Conservation (phyloP, 2,113 vertebrate species). For the Otocyon megalotis region DNA sequence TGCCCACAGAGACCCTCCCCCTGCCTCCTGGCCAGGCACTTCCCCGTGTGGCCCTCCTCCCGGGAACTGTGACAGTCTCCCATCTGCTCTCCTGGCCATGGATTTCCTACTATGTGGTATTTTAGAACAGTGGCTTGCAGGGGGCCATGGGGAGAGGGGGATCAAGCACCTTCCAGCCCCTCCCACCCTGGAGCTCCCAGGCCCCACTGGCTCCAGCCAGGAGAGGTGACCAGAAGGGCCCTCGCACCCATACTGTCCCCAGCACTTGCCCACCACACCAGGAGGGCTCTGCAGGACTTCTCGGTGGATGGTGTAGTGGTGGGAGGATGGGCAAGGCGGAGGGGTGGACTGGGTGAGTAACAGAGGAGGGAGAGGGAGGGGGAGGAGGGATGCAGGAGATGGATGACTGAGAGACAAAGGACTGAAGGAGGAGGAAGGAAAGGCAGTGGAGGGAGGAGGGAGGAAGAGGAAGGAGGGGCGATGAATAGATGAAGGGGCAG, state of each 20-base stretch:
- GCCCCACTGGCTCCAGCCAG: background rate
- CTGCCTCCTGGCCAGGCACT: background rate
- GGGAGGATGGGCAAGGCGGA: background rate
- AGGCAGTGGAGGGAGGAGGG: too few species aligned
- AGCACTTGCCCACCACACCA: accelerated
- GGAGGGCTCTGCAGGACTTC: background rate
- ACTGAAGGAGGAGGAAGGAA: background rate
- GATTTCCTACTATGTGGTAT: background rate
- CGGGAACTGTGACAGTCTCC: background rate
- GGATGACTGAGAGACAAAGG: background rate
- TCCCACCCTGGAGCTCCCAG: background rate
- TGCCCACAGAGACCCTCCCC: background rate
- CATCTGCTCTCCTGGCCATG: background rate
- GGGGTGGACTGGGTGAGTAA: too few species aligned
- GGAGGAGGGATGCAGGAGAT: background rate
- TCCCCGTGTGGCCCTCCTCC: background rate
- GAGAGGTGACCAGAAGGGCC: background rate
- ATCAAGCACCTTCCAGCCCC: background rate
- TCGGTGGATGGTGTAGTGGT: background rate
- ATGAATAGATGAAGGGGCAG: too few species aligned
- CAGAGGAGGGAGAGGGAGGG: background rate
- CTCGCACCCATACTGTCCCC: too few species aligned
- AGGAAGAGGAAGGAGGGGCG: too few species aligned
- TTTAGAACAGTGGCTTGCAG: background rate
- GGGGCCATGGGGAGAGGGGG: background rate